Base-by-base conservation (phyloP, 2,797 vertebrate genomes). In the Thaleichthys pacificus region DNA sequence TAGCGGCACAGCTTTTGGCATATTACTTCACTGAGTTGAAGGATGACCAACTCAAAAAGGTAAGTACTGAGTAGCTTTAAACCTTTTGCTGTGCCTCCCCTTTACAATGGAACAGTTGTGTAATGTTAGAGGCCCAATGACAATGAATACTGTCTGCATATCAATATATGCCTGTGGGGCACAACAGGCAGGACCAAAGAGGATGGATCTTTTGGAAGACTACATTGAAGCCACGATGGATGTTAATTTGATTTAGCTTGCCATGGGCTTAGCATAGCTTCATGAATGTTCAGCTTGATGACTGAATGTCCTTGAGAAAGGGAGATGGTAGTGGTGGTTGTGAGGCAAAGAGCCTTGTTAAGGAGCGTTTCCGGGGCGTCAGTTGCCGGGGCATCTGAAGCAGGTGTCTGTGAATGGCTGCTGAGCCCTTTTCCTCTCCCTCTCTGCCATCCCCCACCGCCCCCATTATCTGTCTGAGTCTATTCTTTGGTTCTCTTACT, bases 1-100 rank as follows among this genome's bases (percentile, higher is more conserved):
- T 98, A 86, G 97, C 97, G 51, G 97, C 97, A 73, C 97, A 98
- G 94, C 96, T 98, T 74, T 91, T 97, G 89, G 97, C 97, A 85
- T 98, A 98, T 91, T 98, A 96, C 93, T 98, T 98, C 92, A 98
- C 97, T 2, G 95, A 98, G 91, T 84, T 98, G 81, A 98, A 98
- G 92, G 96, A 97, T 95, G 97, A 98, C 79, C 96, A 98, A 83
- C 91, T 96, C 89, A 98, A 98, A 88, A 98, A 98, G 96, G 97
- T 95, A 91, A 90, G 92, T 76, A 61, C 22, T 28, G 22, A 26
- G 60, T 47, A 60, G 51, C 11, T 30, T 42, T n/a, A 22, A 68
- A 9, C 17, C 3, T 19, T 32, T 47, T n/a, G 24, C 24, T 56
- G 17, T 5, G 19, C 17, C 51, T 54, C 17, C 17, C 49, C 15